Evolutionary conservation across 2,888 invertebrate genomes (phyloP).

Genomic region (Busseola fusca): DNA sequence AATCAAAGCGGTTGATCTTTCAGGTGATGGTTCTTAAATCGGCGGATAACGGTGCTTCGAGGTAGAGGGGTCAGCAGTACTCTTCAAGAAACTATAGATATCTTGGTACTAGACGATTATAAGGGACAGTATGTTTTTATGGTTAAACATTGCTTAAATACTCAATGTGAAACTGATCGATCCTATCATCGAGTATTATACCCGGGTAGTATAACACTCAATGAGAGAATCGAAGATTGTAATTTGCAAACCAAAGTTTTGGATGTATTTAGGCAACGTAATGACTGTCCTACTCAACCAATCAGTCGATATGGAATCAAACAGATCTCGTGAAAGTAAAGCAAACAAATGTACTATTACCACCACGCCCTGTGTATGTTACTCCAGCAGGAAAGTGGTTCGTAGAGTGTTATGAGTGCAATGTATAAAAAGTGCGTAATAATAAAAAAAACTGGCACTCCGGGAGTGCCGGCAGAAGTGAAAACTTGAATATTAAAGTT

Average conservation of each 20-base stretch:
- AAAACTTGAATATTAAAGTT: no score
- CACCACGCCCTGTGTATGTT: no score
- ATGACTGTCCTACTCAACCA: not conserved
- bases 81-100: not conserved
- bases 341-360: not conserved
- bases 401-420: no score
- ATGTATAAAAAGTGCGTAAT: no score
- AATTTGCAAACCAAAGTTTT: not conserved
- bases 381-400: no score
- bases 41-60: slow-evolving; percentile 53
- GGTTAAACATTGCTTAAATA: not conserved
- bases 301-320: not conserved
- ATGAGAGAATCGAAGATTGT: not conserved
- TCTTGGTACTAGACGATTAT: not conserved
- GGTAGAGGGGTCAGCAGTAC: not conserved
- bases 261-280: no score
- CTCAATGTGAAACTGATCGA: not conserved
- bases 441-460: no score
- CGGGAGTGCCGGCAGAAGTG: no score
- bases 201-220: not conserved
- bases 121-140: not conserved
- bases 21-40: slow-evolving; percentile 47
- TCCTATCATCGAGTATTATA: not conserved
- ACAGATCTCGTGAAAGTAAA: not conserved
- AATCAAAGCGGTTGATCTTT: slow-evolving; percentile 76